phyloP scores from a whole-genome alignment of 2,888 invertebrate species.

The Tetragnatha montana region DNA sequence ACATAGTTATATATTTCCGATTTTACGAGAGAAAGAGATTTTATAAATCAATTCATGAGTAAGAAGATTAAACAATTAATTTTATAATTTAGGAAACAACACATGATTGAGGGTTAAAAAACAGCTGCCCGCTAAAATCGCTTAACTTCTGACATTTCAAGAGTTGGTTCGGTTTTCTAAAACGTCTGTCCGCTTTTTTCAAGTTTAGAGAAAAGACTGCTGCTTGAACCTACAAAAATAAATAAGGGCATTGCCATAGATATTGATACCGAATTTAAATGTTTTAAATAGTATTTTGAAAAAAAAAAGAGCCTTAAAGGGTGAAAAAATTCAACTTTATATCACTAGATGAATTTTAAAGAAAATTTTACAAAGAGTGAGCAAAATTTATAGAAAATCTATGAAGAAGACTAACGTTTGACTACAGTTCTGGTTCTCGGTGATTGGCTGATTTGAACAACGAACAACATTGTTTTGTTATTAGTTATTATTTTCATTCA shows the following conservation, averaged over 20 bases:
- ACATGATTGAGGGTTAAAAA: constrained; percentile 23
- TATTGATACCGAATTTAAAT: too few species aligned
- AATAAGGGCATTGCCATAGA: not conserved
- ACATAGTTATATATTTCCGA: not conserved
- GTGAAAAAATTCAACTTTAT: not conserved
- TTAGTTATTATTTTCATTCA: too few species aligned
- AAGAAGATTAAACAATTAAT: not conserved
- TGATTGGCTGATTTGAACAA: constrained; percentile 63
- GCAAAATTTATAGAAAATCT: not conserved
- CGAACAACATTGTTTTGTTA: not conserved
- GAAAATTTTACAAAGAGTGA: too few species aligned
- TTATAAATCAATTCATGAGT: not conserved
- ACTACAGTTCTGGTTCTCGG: not conserved
- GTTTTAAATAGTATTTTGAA: too few species aligned
- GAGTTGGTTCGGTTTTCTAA: constrained; percentile 10
- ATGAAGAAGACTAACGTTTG: not conserved
- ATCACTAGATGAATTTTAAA: too few species aligned
- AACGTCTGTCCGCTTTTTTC: not conserved
- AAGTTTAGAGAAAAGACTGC: too few species aligned
- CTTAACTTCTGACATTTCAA: constrained; percentile 69
- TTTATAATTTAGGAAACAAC: not conserved
- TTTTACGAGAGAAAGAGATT: not conserved
- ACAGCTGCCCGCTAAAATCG: constrained; percentile 53
- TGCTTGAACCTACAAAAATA: not conserved
- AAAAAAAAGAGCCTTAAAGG: not conserved